phyloP scores from a whole-genome alignment of 2,888 invertebrate genomes.

The Brachyptera risi region DNA sequence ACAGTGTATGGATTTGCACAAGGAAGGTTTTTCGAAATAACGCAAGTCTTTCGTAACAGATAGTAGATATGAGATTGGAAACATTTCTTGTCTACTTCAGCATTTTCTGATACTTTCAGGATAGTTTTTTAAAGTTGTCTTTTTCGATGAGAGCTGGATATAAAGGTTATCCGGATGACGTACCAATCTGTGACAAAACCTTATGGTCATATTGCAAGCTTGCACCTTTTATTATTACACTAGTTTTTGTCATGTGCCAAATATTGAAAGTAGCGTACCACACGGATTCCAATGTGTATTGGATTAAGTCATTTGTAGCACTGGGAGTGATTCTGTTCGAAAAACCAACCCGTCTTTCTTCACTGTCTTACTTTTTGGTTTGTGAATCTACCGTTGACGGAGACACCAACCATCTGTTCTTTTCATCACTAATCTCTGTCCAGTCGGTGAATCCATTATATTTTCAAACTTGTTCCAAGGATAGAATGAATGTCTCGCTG shows the following conservation, averaged over 20 bases:
- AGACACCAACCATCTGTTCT: too few species aligned
- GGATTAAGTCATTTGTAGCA: slow-evolving; percentile 15
- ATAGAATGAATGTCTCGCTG: too few species aligned
- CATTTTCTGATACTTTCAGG: slow-evolving; percentile 24
- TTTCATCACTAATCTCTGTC: too few species aligned
- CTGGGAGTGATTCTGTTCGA: not conserved
- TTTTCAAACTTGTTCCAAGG: too few species aligned
- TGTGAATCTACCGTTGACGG: not conserved
- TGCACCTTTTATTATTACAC: slow-evolving; percentile 22
- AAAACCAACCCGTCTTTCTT: not conserved
- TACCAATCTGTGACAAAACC: slow-evolving; percentile 15
- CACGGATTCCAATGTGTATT: slow-evolving; percentile 4
- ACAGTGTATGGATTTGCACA: too few species aligned
- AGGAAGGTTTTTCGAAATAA: too few species aligned
- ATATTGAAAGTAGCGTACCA: not conserved
- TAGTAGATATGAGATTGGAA: slow-evolving; percentile 21
- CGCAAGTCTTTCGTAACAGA: too few species aligned
- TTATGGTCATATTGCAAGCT: slow-evolving; percentile 24
- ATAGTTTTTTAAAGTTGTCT: slow-evolving; percentile 12
- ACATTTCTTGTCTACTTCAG: slow-evolving; percentile 30
- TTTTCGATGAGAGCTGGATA: slow-evolving; percentile 7
- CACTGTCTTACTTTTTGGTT: too few species aligned
- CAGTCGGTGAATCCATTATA: too few species aligned
- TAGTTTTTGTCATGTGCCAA: not conserved
- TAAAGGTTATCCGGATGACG: too few species aligned